These are phyloP conservation scores for Pogona vitticeps DNA, from an alignment of 2,113 vertebrate species.

Conservation along the genomic window DNA sequence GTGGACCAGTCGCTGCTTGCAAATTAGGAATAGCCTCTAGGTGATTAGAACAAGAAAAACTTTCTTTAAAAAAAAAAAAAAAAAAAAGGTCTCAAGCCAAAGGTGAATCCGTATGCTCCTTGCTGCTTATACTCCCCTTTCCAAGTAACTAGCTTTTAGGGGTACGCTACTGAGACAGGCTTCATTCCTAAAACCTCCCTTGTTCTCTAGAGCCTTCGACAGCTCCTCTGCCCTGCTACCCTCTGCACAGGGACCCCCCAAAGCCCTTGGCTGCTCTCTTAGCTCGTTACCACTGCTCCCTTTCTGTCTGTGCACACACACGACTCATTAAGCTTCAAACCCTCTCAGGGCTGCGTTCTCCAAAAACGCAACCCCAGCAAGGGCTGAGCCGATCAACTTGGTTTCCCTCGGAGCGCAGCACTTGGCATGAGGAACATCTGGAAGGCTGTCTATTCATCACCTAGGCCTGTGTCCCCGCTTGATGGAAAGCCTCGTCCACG, in stretches of 20 bases:
- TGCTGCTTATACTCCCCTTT: not conserved
- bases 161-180: not conserved
- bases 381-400: constrained; percentile 23
- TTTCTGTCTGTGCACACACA: not conserved
- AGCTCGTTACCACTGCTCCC: fast-evolving
- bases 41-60: not conserved
- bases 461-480: constrained; percentile 28
- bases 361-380: not conserved
- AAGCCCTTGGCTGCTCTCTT: constrained; percentile 22
- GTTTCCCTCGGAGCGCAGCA: constrained; percentile 45
- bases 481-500: constrained; percentile 38
- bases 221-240: not conserved
- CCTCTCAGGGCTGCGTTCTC: not conserved
- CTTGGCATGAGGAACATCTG: constrained; percentile 36
- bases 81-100: no score
- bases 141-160: not conserved
- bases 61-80: not conserved
- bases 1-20: not conserved
- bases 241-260: constrained; percentile 4
- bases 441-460: constrained; percentile 48
- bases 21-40: not conserved
- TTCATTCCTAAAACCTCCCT: not conserved
- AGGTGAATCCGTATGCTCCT: no score
- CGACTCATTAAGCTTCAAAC: constrained; percentile 44
- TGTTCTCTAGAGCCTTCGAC: not conserved